Base-by-base conservation (phyloP, 1,140 invertebrate species). In the Akabosia matsudoensis region DNA sequence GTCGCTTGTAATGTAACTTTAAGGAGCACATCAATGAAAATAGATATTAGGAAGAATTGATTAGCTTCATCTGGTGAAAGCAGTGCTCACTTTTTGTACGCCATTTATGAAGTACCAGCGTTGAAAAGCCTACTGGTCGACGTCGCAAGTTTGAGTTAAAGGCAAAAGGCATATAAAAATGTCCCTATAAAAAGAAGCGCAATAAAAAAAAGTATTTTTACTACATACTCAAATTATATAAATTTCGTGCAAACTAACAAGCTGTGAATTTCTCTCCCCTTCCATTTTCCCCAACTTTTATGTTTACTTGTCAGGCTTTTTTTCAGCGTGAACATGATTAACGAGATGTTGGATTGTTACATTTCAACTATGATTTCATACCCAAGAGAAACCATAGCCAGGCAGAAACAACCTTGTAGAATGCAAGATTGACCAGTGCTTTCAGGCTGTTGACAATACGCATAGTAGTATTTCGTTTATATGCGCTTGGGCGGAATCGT, bases 301-400 rank as follows among this genome's bases (percentile, higher is more conserved):
- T 67, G 61, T 67, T 67, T 24, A 67, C 61, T 30, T 67, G 61
- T 31, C 61, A 67, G 30, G 28, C 61, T 67, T 67, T 67, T 67
- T n/a, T n/a, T n/a, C 31, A 67, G 61, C 30, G 61, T 67, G 61
- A 67, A 67, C 61, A 67, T 67, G 61, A 67, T 67, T 67, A 67
- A 67, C 28, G 61, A 7, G 61, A 67, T 22, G 24, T 13, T 30
- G n/a, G 61, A 61, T 22, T 14, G 54, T n/a, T 24, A 14, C 54
- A 16, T 13, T 61, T 61, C 3, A 16, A 14, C 7, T 16, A 61
- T n/a, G 54, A n/a, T 4, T 13, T 4, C 54, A 61, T 24, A 61
- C 13, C 24, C 13, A 61, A 61, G 4, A 10, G 26, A 22, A 31
- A 30, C 7, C 18, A 45, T 45, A 45, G 18, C 37, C 37, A 45